phyloP scores from a whole-genome alignment of 2,888 invertebrate species.

The Caradrina clavipalpis region DNA sequence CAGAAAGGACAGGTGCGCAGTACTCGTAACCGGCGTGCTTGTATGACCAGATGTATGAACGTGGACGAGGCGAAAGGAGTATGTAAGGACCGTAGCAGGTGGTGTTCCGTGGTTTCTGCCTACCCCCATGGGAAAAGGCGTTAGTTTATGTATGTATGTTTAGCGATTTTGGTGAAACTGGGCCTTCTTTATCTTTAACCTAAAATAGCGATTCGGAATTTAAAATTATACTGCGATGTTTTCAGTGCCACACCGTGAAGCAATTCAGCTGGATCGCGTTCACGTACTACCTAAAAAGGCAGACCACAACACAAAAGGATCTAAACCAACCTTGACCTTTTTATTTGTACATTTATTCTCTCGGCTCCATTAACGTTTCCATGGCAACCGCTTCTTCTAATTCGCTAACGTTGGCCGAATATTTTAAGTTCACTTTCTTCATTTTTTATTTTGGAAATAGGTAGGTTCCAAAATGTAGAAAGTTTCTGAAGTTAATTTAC shows the following conservation, averaged over 20 bases:
- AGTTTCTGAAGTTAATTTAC: not conserved
- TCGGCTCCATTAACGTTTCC: constrained; percentile 48
- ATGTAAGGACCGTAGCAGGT: too few relatives aligned
- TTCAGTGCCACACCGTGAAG: constrained; percentile 49
- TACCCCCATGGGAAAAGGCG: too few relatives aligned
- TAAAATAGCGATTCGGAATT: too few relatives aligned
- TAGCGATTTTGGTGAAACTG: too few relatives aligned
- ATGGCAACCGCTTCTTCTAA: constrained; percentile 45
- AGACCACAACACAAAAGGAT: constrained; percentile 65
- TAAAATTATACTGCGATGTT: constrained; percentile 1
- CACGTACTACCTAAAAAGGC: constrained; percentile 68
- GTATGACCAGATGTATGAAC: too few relatives aligned
- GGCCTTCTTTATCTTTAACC: too few relatives aligned
- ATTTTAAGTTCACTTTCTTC: constrained; percentile 33
- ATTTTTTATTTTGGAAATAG: not conserved
- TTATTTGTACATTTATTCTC: constrained; percentile 56
- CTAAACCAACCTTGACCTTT: constrained; percentile 68
- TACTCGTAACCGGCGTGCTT: too few relatives aligned
- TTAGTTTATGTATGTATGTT: too few relatives aligned
- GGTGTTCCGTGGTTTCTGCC: too few relatives aligned
- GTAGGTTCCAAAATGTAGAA: not conserved
- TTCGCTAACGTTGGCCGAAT: constrained; percentile 26
- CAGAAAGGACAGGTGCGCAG: too few relatives aligned
- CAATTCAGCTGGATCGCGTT: constrained; percentile 66
- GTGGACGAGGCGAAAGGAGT: too few relatives aligned